Evolutionary conservation across 2,888 invertebrate species (phyloP).

Genomic region (Cerceris rybyensis): DNA sequence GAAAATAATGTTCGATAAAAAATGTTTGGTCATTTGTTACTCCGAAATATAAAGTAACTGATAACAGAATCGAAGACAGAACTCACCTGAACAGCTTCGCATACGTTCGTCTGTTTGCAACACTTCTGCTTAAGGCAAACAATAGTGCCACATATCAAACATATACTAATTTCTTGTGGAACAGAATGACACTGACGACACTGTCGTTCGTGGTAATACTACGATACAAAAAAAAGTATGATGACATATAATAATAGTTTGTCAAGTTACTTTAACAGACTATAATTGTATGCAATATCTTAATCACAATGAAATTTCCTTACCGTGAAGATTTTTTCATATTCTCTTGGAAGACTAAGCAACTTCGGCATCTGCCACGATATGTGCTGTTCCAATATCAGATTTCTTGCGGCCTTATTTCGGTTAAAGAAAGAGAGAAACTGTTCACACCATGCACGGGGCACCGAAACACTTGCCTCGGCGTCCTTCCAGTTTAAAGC

Average conservation of each 20-base stretch:
- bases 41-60: background rate
- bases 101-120: slow-evolving; percentile 91
- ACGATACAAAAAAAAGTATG: slow-evolving; percentile 26
- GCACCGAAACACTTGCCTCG: slow-evolving; percentile 82
- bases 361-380: slow-evolving; percentile 92
- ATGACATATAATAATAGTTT: background rate
- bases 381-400: slow-evolving; percentile 89
- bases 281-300: background rate
- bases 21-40: background rate
- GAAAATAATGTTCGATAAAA: background rate
- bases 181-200: slow-evolving; percentile 95
- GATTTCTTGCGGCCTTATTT: slow-evolving; percentile 86
- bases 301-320: slow-evolving; percentile 51
- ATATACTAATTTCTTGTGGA: slow-evolving; percentile 95
- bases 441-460: slow-evolving; percentile 88
- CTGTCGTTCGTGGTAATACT: slow-evolving; percentile 95
- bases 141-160: slow-evolving; percentile 95
- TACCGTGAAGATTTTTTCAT: slow-evolving; percentile 94
- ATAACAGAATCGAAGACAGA: slow-evolving; percentile 15
- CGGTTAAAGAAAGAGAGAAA: slow-evolving; percentile 84
- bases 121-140: slow-evolving; percentile 95
- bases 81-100: slow-evolving; percentile 91
- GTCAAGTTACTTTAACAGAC: background rate
- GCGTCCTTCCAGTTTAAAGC: slow-evolving; percentile 85
- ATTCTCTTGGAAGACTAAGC: slow-evolving; percentile 92